Evolutionary conservation across 2,797 vertebrate species (phyloP), one percentile per base, ranked within the genome.

Genomic region (Adelosebastes latens): DNA sequence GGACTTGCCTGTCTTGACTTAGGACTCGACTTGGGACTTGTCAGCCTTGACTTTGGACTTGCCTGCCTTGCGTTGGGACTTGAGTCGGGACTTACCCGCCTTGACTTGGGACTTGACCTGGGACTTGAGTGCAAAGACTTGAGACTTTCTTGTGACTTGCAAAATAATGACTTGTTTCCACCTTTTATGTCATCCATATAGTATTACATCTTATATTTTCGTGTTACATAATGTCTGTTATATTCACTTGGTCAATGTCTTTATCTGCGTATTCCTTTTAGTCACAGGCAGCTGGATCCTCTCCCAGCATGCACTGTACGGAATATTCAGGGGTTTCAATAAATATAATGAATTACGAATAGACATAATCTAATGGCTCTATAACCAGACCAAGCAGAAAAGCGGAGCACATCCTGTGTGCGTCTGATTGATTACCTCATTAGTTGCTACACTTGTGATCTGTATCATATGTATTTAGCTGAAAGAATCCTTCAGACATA

Each of bases 361-460:
- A 34, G 6, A 2, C 39, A 4, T 4, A 64, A 66, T 58, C 2
- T 14, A 80, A 63, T 52, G 16, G 49, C 22, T 32, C 16, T 12
- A 13, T 29, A 3, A 36, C 5, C 9, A 64, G n/a, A 36, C 18
- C 13, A 49, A n/a, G 13, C 18, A 62, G 3, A 5, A 63, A 52
- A 49, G 12, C 58, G 29, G 24, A 76, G 63, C 18, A 31, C 56
- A 73, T 60, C 27, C 2, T 75, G 56, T 49, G 11, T 14, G 13
- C 18, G 65, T 59, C 46, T 49, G 64, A 65, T 46, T 72, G 55
- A 63, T 80, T 80, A 18, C 6, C 31, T 81, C 55, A 63, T 77
- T 32, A 64, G 18, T 56, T 75, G 42, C 8, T 18, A 39, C 4
- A 53, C 20, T 31, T 39, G 31, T 63, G 27, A 56, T 63, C 49